phyloP scores from a whole-genome alignment of 2,888 invertebrate species.

The Athetis lepigone region DNA sequence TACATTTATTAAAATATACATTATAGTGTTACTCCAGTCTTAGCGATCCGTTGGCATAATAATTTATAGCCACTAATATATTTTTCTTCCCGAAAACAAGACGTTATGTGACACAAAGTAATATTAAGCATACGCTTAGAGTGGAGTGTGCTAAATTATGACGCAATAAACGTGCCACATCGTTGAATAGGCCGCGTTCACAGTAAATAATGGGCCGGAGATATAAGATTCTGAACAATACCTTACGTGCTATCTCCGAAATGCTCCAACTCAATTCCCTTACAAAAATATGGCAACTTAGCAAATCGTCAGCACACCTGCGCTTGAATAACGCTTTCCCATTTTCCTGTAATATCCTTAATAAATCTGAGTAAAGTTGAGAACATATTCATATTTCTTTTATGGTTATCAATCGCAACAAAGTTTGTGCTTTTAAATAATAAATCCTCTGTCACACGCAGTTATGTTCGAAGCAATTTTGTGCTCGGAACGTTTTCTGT shows the following conservation, averaged over 20 bases:
- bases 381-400: slow-evolving; percentile 82
- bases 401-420: slow-evolving; percentile 70
- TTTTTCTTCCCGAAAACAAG: slow-evolving; percentile 30
- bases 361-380: slow-evolving; percentile 85
- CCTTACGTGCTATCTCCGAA: slow-evolving; percentile 58
- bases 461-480: slow-evolving; percentile 50
- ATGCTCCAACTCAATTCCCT: slow-evolving; percentile 79
- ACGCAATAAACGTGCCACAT: slow-evolving; percentile 58
- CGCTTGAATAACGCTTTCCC: slow-evolving; percentile 86
- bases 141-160: slow-evolving; percentile 59
- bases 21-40: neutral
- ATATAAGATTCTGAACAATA: slow-evolving; percentile 67
- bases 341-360: slow-evolving; percentile 85
- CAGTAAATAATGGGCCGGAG: slow-evolving; percentile 60
- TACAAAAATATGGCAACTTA: slow-evolving; percentile 88
- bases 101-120: slow-evolving; percentile 35
- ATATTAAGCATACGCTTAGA: slow-evolving; percentile 50
- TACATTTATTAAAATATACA: neutral
- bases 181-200: slow-evolving; percentile 54
- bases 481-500: slow-evolving; percentile 37
- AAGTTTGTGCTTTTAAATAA: slow-evolving; percentile 61
- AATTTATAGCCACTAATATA: slow-evolving; percentile 16
- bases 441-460: slow-evolving; percentile 47
- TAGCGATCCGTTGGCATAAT: slow-evolving; percentile 1
- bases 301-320: slow-evolving; percentile 90